A percentile compares a stretch with the other conserved stretches of the same genome.
Evolutionary conservation across 1,140 invertebrate genomes (phyloP).

Genomic region (Aphelinus atriplicis): DNA sequence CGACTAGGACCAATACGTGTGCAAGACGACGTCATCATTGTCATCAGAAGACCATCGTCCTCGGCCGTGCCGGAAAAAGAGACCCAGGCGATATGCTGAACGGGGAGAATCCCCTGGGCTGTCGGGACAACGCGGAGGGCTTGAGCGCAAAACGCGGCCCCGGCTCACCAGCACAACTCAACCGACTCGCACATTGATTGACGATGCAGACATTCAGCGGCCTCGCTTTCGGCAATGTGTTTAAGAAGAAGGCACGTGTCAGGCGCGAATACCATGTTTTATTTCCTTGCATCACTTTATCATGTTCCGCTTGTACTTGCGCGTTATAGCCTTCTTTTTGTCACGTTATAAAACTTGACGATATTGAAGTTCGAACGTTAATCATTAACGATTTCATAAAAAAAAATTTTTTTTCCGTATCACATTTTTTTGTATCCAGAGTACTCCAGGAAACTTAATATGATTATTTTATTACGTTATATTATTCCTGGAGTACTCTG

Average conservation of each 20-base stretch:
- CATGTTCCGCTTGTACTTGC: constrained; percentile 3
- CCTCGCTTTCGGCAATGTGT: constrained; percentile 56
- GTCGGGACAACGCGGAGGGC: neutral
- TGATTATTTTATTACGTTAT: too few relatives aligned
- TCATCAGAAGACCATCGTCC: too few relatives aligned
- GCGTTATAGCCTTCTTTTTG: too few relatives aligned
- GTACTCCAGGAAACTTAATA: too few relatives aligned
- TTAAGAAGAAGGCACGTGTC: constrained; percentile 59
- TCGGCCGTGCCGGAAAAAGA: neutral
- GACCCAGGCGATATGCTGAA: constrained; percentile 25
- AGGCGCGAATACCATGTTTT: neutral
- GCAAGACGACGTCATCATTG: neutral
- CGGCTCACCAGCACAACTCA: neutral
- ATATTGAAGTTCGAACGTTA: too few relatives aligned
- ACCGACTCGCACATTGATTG: constrained; percentile 3
- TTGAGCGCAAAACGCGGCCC: too few relatives aligned
- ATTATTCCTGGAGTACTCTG: too few relatives aligned
- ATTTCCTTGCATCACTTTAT: constrained; percentile 11
- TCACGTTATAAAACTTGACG: too few relatives aligned
- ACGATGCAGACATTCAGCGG: constrained; percentile 57
- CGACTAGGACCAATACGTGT: too few relatives aligned
- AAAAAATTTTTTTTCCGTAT: too few relatives aligned
- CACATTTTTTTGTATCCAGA: too few relatives aligned
- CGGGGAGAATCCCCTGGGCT: neutral
- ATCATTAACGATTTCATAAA: too few relatives aligned